Percentiles rank a stretch among this genome's conserved stretches.
These are phyloP conservation scores for Melanotaenia trifasciata DNA, from an alignment of 2,797 vertebrate species.

Conservation along the genomic window DNA sequence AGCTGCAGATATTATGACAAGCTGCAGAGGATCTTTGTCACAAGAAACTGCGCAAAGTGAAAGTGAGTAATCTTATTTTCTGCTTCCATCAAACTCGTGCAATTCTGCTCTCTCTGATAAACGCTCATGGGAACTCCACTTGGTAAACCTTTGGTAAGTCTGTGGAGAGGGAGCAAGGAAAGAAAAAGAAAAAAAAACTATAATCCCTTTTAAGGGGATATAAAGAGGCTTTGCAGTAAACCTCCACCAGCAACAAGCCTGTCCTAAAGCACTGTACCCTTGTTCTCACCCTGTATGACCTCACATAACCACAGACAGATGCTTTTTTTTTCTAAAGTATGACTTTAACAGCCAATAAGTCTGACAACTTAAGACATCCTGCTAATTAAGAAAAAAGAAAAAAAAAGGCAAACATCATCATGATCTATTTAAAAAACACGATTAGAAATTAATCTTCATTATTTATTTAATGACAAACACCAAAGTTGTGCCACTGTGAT, in stretches of 20 bases:
- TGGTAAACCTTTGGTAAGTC: conserved; percentile 65
- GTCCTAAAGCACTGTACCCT: conserved; percentile 53
- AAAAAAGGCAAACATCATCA: conserved; percentile 22
- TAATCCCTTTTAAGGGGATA: conserved; percentile 82
- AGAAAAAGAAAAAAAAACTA: conserved; percentile 37
- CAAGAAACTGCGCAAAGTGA: conserved; percentile 58
- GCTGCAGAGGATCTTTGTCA: conserved; percentile 55
- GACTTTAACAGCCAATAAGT: background rate
- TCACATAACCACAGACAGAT: conserved; percentile 17
- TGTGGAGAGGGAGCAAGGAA: conserved; percentile 20
- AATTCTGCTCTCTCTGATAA: conserved; percentile 51
- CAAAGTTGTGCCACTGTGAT: conserved; percentile 8
- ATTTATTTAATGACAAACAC: conserved; percentile 15
- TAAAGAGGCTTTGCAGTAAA: conserved; percentile 75
- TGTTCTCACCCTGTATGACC: conserved; percentile 60
- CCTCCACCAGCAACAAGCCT: conserved; percentile 52
- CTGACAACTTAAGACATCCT: conserved; percentile 16
- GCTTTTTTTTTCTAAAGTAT: background rate
- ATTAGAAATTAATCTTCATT: conserved; percentile 10
- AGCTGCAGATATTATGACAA: conserved; percentile 39
- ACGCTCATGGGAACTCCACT: conserved; percentile 59
- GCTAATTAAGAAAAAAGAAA: conserved; percentile 8
- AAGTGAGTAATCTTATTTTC: conserved; percentile 76
- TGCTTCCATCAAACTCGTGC: conserved; percentile 66
- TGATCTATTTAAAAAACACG: conserved; percentile 14